Base-by-base conservation (phyloP, 2,113 vertebrate species). In the Trachemys scripta region DNA sequence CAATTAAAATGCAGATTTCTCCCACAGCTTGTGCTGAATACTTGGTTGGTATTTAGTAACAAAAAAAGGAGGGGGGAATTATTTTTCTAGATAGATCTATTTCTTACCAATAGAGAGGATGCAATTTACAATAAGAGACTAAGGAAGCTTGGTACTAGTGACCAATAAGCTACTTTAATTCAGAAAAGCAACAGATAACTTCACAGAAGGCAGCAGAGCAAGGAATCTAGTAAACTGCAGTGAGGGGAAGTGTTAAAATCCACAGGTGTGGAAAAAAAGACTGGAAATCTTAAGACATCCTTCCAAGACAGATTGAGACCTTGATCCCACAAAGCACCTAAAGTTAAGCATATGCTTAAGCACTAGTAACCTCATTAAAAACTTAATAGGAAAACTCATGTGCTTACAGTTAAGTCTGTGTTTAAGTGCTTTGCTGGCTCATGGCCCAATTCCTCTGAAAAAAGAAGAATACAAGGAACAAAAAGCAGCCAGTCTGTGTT, bases 1-100 rank as follows among this genome's bases (percentile, higher is more conserved):
- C 22, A 82, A 93, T n/a, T 47, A 93, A 22, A 89, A 69, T 83
- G 82, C n/a, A 88, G 6, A n/a, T 82, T 93, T 89, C n/a, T 87
- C 92, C 85, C 56, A 47, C 50, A 91, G 24, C 3, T 95, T 49
- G 51, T 0, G 0, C 50, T 51, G 75, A 2, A 86, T 16, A 51
- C 7, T 85, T 93, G 38, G 31, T 94, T 82, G 80, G 56, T 94
- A 88, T 59, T 94, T 85, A 95, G 92, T 50, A 90, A 94, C 19
- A 42, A 22, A 17, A 4, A 6, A 16, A 42, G 5, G 22, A 80
- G 5, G 1, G 2, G 20, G 5, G 95, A 76, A 72, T 85, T 76
- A 6, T 62, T 92, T 78, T 89, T 90, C 51, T 72, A 92, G 19
- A 38, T 22, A 38, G 35, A 38, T 72, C 19, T 38, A 72, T 72